Evolutionary conservation across 1,140 invertebrate species (phyloP).

Genomic region (Procambarus virginalis): DNA sequence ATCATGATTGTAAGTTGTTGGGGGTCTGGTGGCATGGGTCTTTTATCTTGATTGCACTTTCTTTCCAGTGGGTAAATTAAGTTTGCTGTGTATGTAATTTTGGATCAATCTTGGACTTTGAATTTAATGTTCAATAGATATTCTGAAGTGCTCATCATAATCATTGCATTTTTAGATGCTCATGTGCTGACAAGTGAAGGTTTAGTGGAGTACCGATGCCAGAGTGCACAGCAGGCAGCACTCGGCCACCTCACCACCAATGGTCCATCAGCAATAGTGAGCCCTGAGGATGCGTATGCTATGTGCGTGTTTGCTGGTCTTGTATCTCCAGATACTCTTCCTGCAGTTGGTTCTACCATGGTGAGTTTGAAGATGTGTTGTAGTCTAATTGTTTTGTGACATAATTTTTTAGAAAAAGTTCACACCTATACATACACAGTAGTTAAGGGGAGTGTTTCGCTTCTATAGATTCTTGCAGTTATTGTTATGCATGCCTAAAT

Average conservation of each 20-base stretch:
- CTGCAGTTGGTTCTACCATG: conserved; percentile 1
- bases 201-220: conserved; percentile 61
- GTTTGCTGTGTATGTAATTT: too few relatives aligned
- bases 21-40: too few relatives aligned
- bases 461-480: too few relatives aligned
- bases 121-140: background rate
- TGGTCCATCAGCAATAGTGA: conserved; percentile 66
- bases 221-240: conserved; percentile 62
- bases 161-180: conserved; percentile 22
- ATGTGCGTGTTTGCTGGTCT: conserved; percentile 68
- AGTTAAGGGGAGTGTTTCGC: too few relatives aligned
- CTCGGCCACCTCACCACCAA: conserved; percentile 44
- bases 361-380: background rate
- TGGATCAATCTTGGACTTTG: too few relatives aligned
- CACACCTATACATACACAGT: too few relatives aligned
- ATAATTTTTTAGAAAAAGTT: too few relatives aligned
- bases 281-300: conserved; percentile 58
- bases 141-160: background rate
- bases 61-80: too few relatives aligned
- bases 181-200: conserved; percentile 65
- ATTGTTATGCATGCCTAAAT: too few relatives aligned
- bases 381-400: background rate
- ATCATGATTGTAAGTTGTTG: too few relatives aligned
- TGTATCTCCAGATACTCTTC: conserved; percentile 24
- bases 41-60: too few relatives aligned